phyloP scores from a whole-genome alignment of 2,888 invertebrate species.

The Tetheella fluctuosa region DNA sequence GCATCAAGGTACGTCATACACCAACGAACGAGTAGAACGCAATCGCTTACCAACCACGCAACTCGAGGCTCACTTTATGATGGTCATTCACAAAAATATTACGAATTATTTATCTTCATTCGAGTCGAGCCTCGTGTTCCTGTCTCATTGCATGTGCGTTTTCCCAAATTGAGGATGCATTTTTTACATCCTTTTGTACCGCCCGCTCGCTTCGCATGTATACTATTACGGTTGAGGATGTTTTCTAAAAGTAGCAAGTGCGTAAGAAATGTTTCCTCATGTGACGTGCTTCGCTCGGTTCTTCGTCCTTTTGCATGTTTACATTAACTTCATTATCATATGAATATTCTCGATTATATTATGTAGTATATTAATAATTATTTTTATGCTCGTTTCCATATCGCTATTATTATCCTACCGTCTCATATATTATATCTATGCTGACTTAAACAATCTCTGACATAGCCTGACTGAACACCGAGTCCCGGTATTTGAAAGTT shows the following conservation, averaged over 20 bases:
- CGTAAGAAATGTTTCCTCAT: slow-evolving; percentile 49
- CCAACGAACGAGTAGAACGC: slow-evolving; percentile 50
- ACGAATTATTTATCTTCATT: slow-evolving; percentile 3
- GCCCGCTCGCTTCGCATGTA: slow-evolving; percentile 26
- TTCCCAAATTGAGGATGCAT: slow-evolving; percentile 35
- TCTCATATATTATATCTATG: slow-evolving; percentile 11
- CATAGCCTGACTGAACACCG: slow-evolving; percentile 15
- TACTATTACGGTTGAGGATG: slow-evolving; percentile 25
- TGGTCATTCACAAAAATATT: not conserved
- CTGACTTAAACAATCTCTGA: not conserved
- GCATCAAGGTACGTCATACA: slow-evolving; percentile 81
- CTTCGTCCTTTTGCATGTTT: slow-evolving; percentile 44
- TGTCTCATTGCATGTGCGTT: slow-evolving; percentile 26
- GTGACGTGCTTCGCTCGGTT: slow-evolving; percentile 38
- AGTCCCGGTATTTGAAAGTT: slow-evolving; percentile 8
- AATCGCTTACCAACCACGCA: slow-evolving; percentile 31
- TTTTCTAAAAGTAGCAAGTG: slow-evolving; percentile 19
- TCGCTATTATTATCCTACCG: slow-evolving; percentile 45
- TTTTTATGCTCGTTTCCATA: slow-evolving; percentile 35
- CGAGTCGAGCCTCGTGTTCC: slow-evolving; percentile 23
- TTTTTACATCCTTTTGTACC: slow-evolving; percentile 35
- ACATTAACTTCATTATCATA: slow-evolving; percentile 38
- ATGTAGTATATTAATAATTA: slow-evolving; percentile 44
- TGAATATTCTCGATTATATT: slow-evolving; percentile 21
- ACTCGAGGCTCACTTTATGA: not conserved